A percentile compares a stretch with the other conserved stretches of the same genome.
phyloP scores from a whole-genome alignment of 2,888 invertebrate species.

The Holacanthella duospinosa region DNA sequence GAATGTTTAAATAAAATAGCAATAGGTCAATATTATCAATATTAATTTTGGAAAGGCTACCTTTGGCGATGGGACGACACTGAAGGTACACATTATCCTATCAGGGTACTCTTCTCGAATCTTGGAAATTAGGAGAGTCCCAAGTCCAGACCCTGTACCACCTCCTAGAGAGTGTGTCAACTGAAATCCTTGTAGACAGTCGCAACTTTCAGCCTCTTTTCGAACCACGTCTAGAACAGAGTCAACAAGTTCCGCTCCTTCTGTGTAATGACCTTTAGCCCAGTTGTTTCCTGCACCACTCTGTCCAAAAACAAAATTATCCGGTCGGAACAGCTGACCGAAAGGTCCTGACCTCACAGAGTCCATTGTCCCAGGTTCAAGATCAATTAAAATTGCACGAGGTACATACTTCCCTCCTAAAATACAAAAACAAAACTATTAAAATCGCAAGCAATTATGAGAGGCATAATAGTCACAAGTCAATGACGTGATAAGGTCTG shows the following conservation, averaged over 20 bases:
- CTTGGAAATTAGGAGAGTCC: conserved; percentile 48
- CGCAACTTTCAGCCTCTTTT: conserved; percentile 26
- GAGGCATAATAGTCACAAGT: no score
- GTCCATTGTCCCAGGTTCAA: no score
- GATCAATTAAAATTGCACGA: conserved; percentile 80
- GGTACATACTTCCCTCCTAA: conserved; percentile 84
- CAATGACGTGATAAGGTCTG: no score
- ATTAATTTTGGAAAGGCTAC: no score
- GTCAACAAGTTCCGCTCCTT: conserved; percentile 47
- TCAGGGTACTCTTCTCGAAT: conserved; percentile 49
- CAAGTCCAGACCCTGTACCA: conserved; percentile 49
- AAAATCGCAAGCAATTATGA: no score
- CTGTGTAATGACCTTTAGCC: no score
- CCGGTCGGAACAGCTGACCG: conserved; percentile 57
- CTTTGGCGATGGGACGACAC: conserved; percentile 75
- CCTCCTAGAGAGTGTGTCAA: conserved; percentile 49
- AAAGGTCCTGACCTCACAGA: conserved; percentile 90
- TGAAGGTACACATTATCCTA: conserved; percentile 75
- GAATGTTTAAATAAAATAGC: no score
- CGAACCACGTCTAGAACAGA: conserved; percentile 28
- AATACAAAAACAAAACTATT: no score
- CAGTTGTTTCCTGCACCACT: no score
- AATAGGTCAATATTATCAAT: no score
- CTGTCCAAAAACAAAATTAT: conserved; percentile 56
- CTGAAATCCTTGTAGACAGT: conserved; percentile 43